A percentile compares a stretch with the other conserved stretches of the same genome.
These are phyloP conservation scores for Brassicogethes aeneus DNA, from an alignment of 2,888 invertebrate species.

Conservation along the genomic window DNA sequence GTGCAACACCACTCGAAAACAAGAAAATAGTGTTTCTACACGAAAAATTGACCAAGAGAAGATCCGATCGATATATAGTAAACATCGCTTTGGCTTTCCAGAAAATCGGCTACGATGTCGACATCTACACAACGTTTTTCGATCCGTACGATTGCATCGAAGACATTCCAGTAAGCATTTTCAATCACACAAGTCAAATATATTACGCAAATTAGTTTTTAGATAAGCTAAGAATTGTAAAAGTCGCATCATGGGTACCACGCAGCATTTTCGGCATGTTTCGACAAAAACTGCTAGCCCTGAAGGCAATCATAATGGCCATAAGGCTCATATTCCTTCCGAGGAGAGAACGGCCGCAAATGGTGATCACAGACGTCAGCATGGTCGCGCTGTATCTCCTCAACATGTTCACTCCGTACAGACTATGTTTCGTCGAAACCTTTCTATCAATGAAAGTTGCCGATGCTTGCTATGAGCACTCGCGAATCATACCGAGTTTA, in stretches of 20 bases:
- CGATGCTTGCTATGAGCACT: constrained; percentile 24
- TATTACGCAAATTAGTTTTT: constrained; percentile 18
- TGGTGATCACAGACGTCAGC: constrained; percentile 30
- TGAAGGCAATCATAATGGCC: constrained; percentile 29
- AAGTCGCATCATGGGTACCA: constrained; percentile 33
- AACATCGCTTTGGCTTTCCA: constrained; percentile 29
- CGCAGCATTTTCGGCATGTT: constrained; percentile 24
- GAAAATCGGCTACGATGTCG: constrained; percentile 29
- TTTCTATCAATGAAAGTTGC: constrained; percentile 20
- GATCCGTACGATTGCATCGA: constrained; percentile 25
- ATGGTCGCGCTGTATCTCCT: constrained; percentile 28
- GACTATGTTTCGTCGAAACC: constrained; percentile 28
- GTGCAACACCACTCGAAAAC: too few species aligned
- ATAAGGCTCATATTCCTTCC: constrained; percentile 26
- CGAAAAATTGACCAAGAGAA: constrained; percentile 27
- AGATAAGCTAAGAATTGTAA: constrained; percentile 23
- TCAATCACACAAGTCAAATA: neutral
- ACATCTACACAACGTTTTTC: constrained; percentile 27
- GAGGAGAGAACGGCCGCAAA: constrained; percentile 25
- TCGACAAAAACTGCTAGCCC: constrained; percentile 15
- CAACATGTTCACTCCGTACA: constrained; percentile 26
- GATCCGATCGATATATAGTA: constrained; percentile 30
- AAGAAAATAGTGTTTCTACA: constrained; percentile 30
- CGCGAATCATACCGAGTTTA: constrained; percentile 25
- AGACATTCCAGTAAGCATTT: constrained; percentile 27